Evolutionary conservation across 30 jellyfish, hydroid and myxozoan species (phyloP).

Genomic region (Cassiopea xamachana): DNA sequence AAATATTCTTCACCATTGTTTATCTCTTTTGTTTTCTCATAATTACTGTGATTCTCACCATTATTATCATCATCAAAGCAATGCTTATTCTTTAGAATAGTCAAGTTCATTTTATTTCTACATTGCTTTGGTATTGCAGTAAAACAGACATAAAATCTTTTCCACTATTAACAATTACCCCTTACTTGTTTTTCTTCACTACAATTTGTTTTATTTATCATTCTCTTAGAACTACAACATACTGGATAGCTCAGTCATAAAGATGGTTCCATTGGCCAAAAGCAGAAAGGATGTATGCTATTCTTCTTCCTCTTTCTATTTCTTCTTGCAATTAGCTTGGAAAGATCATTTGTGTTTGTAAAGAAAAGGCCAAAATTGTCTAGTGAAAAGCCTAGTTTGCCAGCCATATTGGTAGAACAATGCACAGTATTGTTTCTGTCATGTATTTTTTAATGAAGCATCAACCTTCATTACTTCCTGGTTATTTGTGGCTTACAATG

Average conservation of each 20-base stretch:
- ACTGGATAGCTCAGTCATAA: slow-evolving; percentile 93
- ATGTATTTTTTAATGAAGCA: too few species aligned
- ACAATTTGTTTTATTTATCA: not conserved
- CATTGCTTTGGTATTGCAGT: too few species aligned
- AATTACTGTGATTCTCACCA: not conserved
- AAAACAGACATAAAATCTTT: too few species aligned
- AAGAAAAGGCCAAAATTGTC: not conserved
- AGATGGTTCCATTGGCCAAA: slow-evolving; percentile 96
- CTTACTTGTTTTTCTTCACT: not conserved
- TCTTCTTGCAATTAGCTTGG: not conserved
- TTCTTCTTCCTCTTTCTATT: not conserved
- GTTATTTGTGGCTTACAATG: too few species aligned
- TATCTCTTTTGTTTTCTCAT: not conserved
- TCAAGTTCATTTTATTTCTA: too few species aligned
- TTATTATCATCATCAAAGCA: not conserved
- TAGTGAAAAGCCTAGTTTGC: too few species aligned
- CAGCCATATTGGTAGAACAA: too few species aligned
- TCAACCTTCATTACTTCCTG: too few species aligned
- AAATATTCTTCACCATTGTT: not conserved
- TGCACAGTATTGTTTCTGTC: too few species aligned
- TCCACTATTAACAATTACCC: not conserved
- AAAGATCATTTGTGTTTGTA: not conserved
- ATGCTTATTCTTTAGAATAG: too few species aligned
- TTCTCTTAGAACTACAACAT: slow-evolving; percentile 83
- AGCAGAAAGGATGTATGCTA: slow-evolving; percentile 73